Percentiles rank a stretch among this genome's conserved stretches.
phyloP scores from a whole-genome alignment of 2,113 vertebrate species.

The Oryctolagus cuniculus region DNA sequence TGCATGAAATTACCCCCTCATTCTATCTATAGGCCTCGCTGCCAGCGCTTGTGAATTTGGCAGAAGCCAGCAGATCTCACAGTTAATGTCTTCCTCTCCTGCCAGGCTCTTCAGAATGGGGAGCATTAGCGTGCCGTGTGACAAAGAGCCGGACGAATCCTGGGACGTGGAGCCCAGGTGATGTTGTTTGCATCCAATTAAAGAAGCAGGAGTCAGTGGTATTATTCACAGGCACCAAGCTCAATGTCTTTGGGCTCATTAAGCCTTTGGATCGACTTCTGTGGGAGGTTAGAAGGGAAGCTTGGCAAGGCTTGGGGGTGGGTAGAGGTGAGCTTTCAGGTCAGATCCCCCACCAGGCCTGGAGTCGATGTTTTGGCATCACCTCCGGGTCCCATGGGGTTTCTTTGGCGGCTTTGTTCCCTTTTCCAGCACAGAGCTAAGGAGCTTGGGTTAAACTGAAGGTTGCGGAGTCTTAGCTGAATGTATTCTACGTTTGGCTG shows the following conservation, averaged over 20 bases:
- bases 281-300: neutral
- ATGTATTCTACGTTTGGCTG: neutral
- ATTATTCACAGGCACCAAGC: neutral
- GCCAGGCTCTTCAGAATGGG: constrained; percentile 84
- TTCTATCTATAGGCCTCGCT: constrained; percentile 85
- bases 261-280: constrained; percentile 64
- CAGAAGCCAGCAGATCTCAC: constrained; percentile 83
- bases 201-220: constrained; percentile 30
- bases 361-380: constrained; percentile 35
- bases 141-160: constrained; percentile 76
- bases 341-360: neutral
- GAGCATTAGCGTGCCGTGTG: constrained; percentile 78
- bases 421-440: neutral
- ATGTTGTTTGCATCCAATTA: constrained; percentile 81
- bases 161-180: constrained; percentile 68
- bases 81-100: constrained; percentile 86
- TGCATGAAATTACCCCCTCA: constrained; percentile 90
- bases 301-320: neutral
- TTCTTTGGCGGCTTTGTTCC: neutral
- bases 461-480: neutral
- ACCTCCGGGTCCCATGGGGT: constrained; percentile 3
- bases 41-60: constrained; percentile 86
- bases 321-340: constrained; percentile 46
- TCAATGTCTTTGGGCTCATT: neutral
- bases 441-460: neutral